Base-by-base conservation (phyloP, 2,113 vertebrate species). In the Sinocyclocheilus rhinocerous region DNA sequence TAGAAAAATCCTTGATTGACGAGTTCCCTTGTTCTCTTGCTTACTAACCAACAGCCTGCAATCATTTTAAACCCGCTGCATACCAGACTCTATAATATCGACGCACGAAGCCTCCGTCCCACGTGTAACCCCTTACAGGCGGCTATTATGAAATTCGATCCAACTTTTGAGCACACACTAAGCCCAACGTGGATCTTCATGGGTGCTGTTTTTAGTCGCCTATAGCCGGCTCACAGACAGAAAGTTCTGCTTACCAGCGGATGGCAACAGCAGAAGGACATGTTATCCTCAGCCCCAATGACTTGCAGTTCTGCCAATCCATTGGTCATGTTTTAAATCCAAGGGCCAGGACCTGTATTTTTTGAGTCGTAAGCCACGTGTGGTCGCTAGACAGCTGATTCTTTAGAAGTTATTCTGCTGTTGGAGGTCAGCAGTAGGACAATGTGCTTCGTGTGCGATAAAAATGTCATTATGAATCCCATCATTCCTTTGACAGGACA, bases 61-160 rank as follows among this genome's bases (percentile, higher is more conserved):
- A 77, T 69, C 70, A 83, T 87, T 61, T 59, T 36, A 48, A 83
- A 50, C 61, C 20, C 48, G 52, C 77, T 26, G 75, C 86, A 87
- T 85, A 79, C 84, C 88, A 83, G 79, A 87, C 86, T 61, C 65
- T 55, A 22, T 77, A 79, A 89, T 78, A 78, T 79, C 63, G 22
- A 79, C 24, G 57, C 80, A 50, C 15, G 67, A 85, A 87, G 75
- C 48, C 86, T 55, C 24, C 61, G 83, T 87, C 26, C 81, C 29
- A 83, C 75, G 29, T 79, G 39, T 78, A 80, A 83, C 57, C 76
- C 75, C 26, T 73, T 69, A 81, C 69, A 84, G 92, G 91, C 89
- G 92, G 91, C 93, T 92, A 89, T 93, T 94, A 89, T 94, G 94
- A 93, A 95, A 95, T 86, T 63, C 87, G 73, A 95, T 90, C 90